Percentiles rank a stretch among this genome's conserved stretches.
Conservation (phyloP, 92 coral and sea anemone species). For the Porites divaricata region DNA sequence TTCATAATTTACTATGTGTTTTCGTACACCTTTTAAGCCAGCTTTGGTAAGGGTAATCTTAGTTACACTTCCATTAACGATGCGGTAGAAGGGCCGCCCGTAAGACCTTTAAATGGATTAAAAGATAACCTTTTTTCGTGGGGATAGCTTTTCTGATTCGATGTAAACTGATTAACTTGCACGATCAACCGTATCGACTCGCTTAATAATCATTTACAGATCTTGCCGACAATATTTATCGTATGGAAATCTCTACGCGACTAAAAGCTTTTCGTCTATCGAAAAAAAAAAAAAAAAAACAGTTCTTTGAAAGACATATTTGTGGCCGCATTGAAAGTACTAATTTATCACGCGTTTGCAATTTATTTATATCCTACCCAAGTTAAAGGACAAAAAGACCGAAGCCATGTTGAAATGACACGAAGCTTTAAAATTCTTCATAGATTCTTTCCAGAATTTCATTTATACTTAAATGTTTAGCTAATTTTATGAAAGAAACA, state of each 20-base stretch:
- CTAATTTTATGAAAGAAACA: background rate
- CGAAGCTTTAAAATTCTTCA: background rate
- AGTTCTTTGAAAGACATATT: constrained; percentile 10
- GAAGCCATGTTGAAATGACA: background rate
- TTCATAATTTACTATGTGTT: background rate
- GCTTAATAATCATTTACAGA: background rate
- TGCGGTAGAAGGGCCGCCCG: background rate
- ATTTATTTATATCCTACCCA: background rate
- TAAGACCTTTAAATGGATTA: constrained; percentile 12
- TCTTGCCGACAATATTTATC: constrained; percentile 19
- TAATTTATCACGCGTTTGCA: constrained; percentile 36
- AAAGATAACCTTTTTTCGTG: constrained; percentile 11
- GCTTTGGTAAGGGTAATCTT: background rate
- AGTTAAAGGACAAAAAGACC: background rate
- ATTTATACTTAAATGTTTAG: background rate
- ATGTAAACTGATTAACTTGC: constrained; percentile 20
- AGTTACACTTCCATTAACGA: background rate
- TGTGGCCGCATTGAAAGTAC: constrained; percentile 36
- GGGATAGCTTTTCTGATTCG: background rate
- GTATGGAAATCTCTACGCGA: background rate
- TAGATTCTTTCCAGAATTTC: background rate
- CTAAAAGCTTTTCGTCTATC: constrained; percentile 29
- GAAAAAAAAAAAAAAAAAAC: background rate
- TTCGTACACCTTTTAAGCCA: background rate
- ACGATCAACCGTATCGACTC: background rate